A percentile compares a stretch with the other conserved stretches of the same genome.
Evolutionary conservation across 1,140 invertebrate genomes (phyloP).

Genomic region (Magallana angulata): DNA sequence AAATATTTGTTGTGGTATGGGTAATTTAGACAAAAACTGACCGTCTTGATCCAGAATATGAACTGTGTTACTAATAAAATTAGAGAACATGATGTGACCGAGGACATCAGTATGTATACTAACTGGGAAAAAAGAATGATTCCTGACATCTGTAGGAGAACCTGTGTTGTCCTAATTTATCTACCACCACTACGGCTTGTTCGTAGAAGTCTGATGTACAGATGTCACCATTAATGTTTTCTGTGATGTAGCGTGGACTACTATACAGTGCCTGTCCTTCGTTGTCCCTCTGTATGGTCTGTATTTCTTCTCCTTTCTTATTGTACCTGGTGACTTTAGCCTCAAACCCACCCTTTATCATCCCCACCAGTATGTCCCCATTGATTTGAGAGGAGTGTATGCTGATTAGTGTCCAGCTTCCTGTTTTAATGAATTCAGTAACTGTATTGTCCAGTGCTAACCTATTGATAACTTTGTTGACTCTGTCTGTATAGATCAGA

Average conservation of each 20-base stretch:
- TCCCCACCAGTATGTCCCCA: not conserved
- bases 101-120: too few species aligned
- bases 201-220: not conserved
- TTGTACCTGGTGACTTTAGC: not conserved
- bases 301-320: not conserved
- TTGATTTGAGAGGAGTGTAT: slow-evolving; percentile 1
- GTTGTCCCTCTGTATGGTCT: not conserved
- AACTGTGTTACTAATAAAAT: too few species aligned
- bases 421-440: not conserved
- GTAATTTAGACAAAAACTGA: not conserved
- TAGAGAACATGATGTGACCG: too few species aligned
- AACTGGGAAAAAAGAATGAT: not conserved
- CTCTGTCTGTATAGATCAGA: not conserved
- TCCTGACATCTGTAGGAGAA: not conserved
- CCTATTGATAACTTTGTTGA: not conserved
- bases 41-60: not conserved
- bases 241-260: too few species aligned
- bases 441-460: not conserved
- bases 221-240: too few species aligned
- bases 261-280: too few species aligned
- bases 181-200: not conserved
- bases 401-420: not conserved
- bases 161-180: not conserved
- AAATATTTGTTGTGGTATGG: not conserved
- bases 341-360: not conserved